Evolutionary conservation across 2,797 vertebrate species (phyloP), one percentile per base, ranked within the genome.

Genomic region (Rhyacichthys aspro): DNA sequence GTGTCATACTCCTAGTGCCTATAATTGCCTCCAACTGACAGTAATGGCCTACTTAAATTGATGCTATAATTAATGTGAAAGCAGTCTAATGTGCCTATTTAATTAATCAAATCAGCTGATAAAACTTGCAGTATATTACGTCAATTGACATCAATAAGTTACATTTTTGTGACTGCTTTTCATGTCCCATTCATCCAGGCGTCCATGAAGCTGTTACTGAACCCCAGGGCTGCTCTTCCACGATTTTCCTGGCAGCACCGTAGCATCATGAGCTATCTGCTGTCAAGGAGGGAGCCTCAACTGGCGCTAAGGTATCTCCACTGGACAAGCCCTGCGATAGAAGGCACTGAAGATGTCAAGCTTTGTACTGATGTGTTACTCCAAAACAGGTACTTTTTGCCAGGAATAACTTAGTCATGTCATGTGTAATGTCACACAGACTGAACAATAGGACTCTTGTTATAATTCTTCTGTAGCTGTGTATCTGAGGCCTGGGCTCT

Each of bases 201-300:
- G 23, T 80, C 87, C 37, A 74, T 90, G 73, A 81, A 77, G 44
- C 50, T 87, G 0, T 67, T 85, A 33, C 58, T 89, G 38, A 88
- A 77, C 59, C 82, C 85, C 6, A 76, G 64, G 38, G 65, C 83
- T 6, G 58, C 70, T 48, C 67, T 57, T 34, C 70, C 78, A n/a
- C 43, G 36, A 54, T 61, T 78, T 48, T 55, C 78, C 34, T 85
- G 83, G 87, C 85, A 90, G 52, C 85, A 89, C 46, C 60, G 39
- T 8, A 84, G 72, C 59, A 77, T 90, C 64, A 45, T 84, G 14
- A 77, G 17, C 59, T 66, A 63, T 53, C 79, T 91, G 37, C 52
- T 89, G 23, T 72, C 39, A 2, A 85, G 61, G 59, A 85, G 74
- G 42, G 78, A 84, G 52, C 50, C 63, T 55, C 64, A n/a, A 10